These are phyloP conservation scores for Emmelina monodactyla DNA, from an alignment of 2,888 invertebrate species.

Conservation along the genomic window DNA sequence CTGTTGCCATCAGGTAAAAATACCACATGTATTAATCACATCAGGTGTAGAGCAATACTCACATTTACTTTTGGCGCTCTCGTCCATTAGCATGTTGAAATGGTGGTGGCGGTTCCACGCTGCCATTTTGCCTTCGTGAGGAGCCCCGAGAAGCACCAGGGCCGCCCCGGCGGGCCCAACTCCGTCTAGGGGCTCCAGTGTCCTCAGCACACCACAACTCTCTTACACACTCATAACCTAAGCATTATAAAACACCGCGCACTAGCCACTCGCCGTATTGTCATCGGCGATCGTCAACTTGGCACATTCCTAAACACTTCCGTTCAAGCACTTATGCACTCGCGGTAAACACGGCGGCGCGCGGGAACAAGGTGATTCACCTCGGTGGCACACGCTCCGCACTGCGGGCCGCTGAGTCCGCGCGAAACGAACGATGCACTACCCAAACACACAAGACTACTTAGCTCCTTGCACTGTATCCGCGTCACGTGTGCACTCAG, in stretches of 20 bases:
- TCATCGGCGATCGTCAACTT: conserved; percentile 52
- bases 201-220: conserved; percentile 61
- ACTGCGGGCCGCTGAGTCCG: conserved; percentile 51
- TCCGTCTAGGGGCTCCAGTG: conserved; percentile 71
- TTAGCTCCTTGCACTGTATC: too few species aligned
- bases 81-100: conserved; percentile 74
- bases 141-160: conserved; percentile 67
- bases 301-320: conserved; percentile 59
- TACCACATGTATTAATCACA: too few species aligned
- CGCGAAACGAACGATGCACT: conserved; percentile 48
- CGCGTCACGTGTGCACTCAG: conserved; percentile 51
- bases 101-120: conserved; percentile 79
- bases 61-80: conserved; percentile 75
- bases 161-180: conserved; percentile 68
- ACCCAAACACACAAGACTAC: conserved; percentile 63
- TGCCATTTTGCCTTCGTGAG: conserved; percentile 72
- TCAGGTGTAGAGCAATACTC: too few species aligned
- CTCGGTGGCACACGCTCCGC: conserved; percentile 47
- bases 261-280: conserved; percentile 52
- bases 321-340: conserved; percentile 59
- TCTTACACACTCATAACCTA: conserved; percentile 65
- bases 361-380: conserved; percentile 56
- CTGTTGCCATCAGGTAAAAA: too few species aligned
- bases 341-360: conserved; percentile 61
- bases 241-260: conserved; percentile 52